Evolutionary conservation across 1,140 invertebrate species (phyloP), one percentile per base, ranked within the genome.

Genomic region (Pogonus chalceus): DNA sequence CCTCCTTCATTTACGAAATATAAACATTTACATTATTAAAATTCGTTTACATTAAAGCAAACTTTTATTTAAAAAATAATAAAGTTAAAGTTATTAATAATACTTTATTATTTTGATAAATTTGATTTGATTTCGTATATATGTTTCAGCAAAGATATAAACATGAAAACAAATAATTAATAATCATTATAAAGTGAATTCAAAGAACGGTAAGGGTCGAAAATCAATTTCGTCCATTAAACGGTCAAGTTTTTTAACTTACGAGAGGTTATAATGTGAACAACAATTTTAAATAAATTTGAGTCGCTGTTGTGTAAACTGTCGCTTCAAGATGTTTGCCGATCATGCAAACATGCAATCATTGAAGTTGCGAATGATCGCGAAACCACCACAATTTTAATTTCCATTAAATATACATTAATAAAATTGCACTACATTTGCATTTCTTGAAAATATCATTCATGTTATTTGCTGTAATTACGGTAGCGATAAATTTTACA

Each of bases 351-450:
- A 43, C 37, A 43, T 43, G 37, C 37, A 43, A 43, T 43, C 37
- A 43, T 10, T 43, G 26, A 31, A 43, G 37, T 9, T 9, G 7
- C 9, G 26, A 4, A 31, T 7, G 26, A 31, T 7, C 26, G 4
- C 4, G 14, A 4, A 14, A 31, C 26, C 4, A 31, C 4, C 4
- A 31, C 26, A 4, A 14, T 31, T 43, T 43, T 43, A 9, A 12
- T 43, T 43, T 12, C 37, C 37, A 43, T 43, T 43, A 43, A 43
- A 43, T 43, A 43, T 43, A 43, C 37, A 43, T 43, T 43, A 43
- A 43, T 43, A 43, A 43, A 43, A 43, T 43, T 43, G 37, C 37
- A n/a, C n/a, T n/a, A n/a, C n/a, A 43, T 43, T 43, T 43, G 37
- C 37, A 43, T 43, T 43, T 43, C 37, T 43, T 43, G 37, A 43